These are phyloP conservation scores for Edolisoma coerulescens DNA, from an alignment of 2,113 vertebrate species.

Conservation along the genomic window DNA sequence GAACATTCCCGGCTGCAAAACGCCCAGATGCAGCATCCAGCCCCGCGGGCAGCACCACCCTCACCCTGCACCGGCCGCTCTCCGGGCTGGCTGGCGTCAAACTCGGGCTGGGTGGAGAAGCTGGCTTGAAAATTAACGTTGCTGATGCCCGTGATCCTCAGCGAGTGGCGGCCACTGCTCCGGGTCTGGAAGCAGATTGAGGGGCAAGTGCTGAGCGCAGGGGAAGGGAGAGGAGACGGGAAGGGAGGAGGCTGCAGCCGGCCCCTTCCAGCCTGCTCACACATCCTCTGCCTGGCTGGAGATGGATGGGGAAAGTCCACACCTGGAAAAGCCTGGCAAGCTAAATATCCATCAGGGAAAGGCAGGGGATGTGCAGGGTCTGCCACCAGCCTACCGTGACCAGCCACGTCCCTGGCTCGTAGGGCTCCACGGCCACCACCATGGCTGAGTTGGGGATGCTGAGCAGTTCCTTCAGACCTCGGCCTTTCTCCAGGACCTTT, in stretches of 20 bases:
- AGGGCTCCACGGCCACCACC: slow-evolving; percentile 86
- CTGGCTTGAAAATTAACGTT: slow-evolving; percentile 83
- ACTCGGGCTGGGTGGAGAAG: slow-evolving; percentile 78
- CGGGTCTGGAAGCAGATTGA: slow-evolving; percentile 67
- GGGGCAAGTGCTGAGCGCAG: accelerated
- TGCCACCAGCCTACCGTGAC: slow-evolving; percentile 78
- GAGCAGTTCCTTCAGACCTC: slow-evolving; percentile 85
- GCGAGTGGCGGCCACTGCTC: slow-evolving; percentile 86
- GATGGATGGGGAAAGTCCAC: not conserved
- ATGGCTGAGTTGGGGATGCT: slow-evolving; percentile 90
- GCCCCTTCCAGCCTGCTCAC: not conserved
- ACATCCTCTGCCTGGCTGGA: not conserved
- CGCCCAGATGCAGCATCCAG: accelerated
- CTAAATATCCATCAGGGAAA: not conserved
- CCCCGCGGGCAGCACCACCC: not conserved
- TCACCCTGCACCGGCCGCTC: slow-evolving; percentile 87
- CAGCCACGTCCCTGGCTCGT: slow-evolving; percentile 83
- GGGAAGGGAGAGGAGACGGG: not conserved
- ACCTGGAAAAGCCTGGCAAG: not conserved
- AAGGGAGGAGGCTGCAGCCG: accelerated
- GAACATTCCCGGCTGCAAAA: accelerated
- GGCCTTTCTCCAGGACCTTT: slow-evolving; percentile 75
- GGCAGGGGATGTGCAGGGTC: not conserved
- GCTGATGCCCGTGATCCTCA: slow-evolving; percentile 89
- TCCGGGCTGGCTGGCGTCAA: slow-evolving; percentile 75